phyloP scores from a whole-genome alignment of 2,113 vertebrate genomes.

The Callithrix jacchus region DNA sequence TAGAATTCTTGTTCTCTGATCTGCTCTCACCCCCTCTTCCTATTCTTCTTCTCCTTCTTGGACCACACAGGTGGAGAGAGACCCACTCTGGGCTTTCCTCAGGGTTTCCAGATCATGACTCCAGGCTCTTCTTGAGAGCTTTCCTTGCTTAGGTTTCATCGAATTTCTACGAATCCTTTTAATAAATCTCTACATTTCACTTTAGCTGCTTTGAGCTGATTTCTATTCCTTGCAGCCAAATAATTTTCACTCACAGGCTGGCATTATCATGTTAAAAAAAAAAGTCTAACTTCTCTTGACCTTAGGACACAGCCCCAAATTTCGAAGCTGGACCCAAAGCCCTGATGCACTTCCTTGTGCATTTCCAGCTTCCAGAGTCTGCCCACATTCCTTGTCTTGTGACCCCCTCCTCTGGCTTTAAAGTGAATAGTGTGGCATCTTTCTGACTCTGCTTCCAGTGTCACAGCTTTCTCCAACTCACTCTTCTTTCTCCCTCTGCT shows the following conservation, averaged over 20 bases:
- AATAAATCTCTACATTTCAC: not conserved
- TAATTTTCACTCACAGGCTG: not conserved
- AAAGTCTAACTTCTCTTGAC: not conserved
- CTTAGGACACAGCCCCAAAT: not conserved
- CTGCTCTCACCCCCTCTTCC: not conserved
- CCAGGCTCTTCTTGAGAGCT: not conserved
- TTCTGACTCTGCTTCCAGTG: not conserved
- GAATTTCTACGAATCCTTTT: not conserved
- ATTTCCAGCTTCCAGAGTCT: not conserved
- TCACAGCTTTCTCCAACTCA: not conserved
- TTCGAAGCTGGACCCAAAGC: not conserved
- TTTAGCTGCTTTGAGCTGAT: not conserved
- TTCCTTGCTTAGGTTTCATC: not conserved
- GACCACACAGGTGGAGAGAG: not conserved
- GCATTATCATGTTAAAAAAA: not conserved
- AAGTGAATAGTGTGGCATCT: not conserved
- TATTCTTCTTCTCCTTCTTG: too few relatives aligned
- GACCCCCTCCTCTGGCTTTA: not conserved
- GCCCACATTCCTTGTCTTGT: rapidly evolving
- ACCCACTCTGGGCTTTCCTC: not conserved
- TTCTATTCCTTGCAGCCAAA: not conserved
- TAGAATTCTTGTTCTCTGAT: not conserved
- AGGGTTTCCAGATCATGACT: not conserved
- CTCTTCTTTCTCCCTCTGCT: too few relatives aligned
- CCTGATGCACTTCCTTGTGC: not conserved